Evolutionary conservation across 2,113 vertebrate genomes (phyloP).

Genomic region (Ranitomeya variabilis): DNA sequence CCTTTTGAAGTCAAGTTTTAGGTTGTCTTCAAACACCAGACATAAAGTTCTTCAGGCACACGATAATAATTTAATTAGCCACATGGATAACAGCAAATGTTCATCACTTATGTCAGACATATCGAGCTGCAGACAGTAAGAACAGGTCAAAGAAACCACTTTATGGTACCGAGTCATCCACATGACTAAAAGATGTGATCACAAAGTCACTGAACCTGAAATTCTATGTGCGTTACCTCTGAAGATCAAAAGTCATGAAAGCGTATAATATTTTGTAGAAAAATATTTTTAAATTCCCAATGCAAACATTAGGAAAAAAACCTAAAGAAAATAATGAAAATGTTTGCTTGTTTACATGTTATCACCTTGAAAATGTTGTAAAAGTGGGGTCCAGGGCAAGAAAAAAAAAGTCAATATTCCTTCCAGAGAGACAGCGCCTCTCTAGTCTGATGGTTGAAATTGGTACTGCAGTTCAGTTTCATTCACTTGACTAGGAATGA

Average conservation of each 20-base stretch:
- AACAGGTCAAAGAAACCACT: conserved; percentile 60
- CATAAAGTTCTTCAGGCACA: conserved; percentile 71
- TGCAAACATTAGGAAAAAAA: no score
- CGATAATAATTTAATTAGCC: conserved; percentile 74
- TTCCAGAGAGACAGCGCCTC: no score
- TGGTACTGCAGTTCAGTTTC: no score
- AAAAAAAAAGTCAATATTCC: no score
- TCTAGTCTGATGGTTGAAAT: no score
- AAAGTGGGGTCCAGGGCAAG: no score
- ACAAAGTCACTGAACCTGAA: conserved; percentile 16
- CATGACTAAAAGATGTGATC: conserved; percentile 36
- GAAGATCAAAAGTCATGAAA: neutral
- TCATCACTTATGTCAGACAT: conserved; percentile 64
- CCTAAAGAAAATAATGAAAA: no score
- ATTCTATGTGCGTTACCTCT: neutral
- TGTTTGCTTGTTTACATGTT: no score
- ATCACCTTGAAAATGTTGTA: no score
- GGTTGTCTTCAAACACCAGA: conserved; percentile 77
- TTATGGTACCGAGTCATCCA: conserved; percentile 10
- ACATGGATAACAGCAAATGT: conserved; percentile 71
- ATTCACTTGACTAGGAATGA: no score
- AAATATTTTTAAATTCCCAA: neutral
- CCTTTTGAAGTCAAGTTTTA: conserved; percentile 75
- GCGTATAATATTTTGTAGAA: neutral
- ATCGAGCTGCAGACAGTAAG: conserved; percentile 64